A percentile compares a stretch with the other conserved stretches of the same genome.
Conservation (phyloP, 2,888 invertebrate species). For the Incurvaria masculella region DNA sequence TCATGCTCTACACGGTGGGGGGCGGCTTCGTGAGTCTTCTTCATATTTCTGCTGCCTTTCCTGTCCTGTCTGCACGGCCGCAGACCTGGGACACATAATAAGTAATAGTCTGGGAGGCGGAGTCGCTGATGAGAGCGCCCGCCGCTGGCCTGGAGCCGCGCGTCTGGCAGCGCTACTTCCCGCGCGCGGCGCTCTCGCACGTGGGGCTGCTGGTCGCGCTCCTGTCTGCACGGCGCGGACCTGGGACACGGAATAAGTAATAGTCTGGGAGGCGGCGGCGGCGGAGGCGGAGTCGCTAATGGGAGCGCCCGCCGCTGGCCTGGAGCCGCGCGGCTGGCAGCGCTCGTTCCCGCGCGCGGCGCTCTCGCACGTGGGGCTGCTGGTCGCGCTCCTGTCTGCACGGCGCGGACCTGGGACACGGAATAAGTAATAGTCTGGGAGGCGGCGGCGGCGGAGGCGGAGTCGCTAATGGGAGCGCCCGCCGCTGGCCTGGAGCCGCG, state of each 20-base stretch:
- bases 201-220: constrained; percentile 71
- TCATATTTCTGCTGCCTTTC: too few species aligned
- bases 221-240: too few species aligned
- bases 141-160: constrained; percentile 20
- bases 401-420: too few species aligned
- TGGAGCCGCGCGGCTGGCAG: constrained; percentile 35
- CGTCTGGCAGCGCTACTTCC: constrained; percentile 54
- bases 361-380: constrained; percentile 69
- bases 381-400: constrained; percentile 73
- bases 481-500: constrained; percentile 20
- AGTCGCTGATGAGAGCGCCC: constrained; percentile 45
- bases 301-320: constrained; percentile 31
- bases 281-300: constrained; percentile 52
- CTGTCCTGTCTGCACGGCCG: too few species aligned
- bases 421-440: too few species aligned
- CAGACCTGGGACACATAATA: too few species aligned
- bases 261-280: constrained; percentile 34
- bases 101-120: too few species aligned
- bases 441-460: constrained; percentile 48
- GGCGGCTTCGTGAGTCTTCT: too few species aligned
- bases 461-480: constrained; percentile 45
- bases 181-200: constrained; percentile 68
- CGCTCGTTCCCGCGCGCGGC: constrained; percentile 62
- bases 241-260: too few species aligned
- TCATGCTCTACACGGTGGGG: constrained; percentile 77